A percentile compares a stretch with the other conserved stretches of the same genome.
Conservation (phyloP, 2,797 vertebrate species). For the Poecilia velifera region DNA sequence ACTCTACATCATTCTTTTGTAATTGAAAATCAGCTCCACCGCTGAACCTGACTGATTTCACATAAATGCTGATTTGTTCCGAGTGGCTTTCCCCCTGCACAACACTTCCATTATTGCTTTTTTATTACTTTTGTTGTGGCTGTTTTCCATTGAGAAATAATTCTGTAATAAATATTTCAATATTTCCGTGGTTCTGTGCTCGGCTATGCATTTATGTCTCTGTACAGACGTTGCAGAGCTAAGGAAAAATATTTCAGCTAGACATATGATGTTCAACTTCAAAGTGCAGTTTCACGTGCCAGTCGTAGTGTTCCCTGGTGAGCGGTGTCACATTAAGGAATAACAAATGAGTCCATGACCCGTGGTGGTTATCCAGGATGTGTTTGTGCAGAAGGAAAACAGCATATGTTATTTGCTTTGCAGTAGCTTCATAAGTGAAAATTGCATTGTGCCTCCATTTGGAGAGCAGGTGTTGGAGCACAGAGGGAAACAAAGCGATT, state of each 20-base stretch:
- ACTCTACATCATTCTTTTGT: slow-evolving; percentile 57
- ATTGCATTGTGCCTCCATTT: slow-evolving; percentile 77
- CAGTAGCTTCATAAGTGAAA: slow-evolving; percentile 76
- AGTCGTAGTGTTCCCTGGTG: slow-evolving; percentile 68
- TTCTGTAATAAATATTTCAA: slow-evolving; percentile 80
- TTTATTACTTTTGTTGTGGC: slow-evolving; percentile 79
- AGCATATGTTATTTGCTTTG: slow-evolving; percentile 72
- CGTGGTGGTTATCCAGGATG: slow-evolving; percentile 70
- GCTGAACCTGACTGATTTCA: slow-evolving; percentile 73
- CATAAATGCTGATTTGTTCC: slow-evolving; percentile 78
- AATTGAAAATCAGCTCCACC: slow-evolving; percentile 73
- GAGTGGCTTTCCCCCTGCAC: slow-evolving; percentile 67
- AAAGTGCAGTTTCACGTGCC: slow-evolving; percentile 58
- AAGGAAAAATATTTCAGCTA: slow-evolving; percentile 58
- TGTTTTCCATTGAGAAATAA: slow-evolving; percentile 79
- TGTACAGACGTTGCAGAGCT: slow-evolving; percentile 35
- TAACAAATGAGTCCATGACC: slow-evolving; percentile 79
- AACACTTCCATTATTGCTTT: slow-evolving; percentile 79
- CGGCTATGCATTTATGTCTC: slow-evolving; percentile 49
- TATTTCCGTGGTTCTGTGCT: slow-evolving; percentile 62
- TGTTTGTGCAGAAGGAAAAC: slow-evolving; percentile 68
- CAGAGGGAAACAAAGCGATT: slow-evolving; percentile 63
- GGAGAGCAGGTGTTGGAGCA: slow-evolving; percentile 73
- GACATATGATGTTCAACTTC: slow-evolving; percentile 54
- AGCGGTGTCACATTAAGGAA: slow-evolving; percentile 77